A percentile compares a stretch with the other conserved stretches of the same genome.
These are phyloP conservation scores for Pterostichus niger DNA, from an alignment of 2,888 invertebrate species.

Conservation along the genomic window DNA sequence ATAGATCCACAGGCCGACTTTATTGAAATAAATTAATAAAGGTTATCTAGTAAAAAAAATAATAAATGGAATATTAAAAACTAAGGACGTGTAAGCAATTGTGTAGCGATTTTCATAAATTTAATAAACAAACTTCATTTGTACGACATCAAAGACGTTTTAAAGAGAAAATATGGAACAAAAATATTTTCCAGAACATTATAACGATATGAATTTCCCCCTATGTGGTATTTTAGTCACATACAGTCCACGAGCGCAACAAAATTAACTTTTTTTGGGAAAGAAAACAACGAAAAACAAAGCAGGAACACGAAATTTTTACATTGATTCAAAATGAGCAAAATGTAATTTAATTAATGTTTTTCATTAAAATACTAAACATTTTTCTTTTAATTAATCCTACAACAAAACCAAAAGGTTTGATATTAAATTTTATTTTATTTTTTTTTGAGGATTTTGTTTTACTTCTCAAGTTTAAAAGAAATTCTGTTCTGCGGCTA, in stretches of 20 bases:
- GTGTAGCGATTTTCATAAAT: not conserved
- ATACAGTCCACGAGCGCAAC: not conserved
- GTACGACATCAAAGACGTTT: not conserved
- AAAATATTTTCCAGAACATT: not conserved
- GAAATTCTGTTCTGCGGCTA: too few species aligned
- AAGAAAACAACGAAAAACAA: conserved; percentile 1
- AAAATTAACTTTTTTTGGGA: not conserved
- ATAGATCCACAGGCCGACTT: not conserved
- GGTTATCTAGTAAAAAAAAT: not conserved
- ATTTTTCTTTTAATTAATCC: too few species aligned
- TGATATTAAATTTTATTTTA: too few species aligned
- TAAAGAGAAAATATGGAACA: not conserved
- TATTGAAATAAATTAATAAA: not conserved
- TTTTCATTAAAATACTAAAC: not conserved
- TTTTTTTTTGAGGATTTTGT: too few species aligned
- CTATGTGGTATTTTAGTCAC: not conserved
- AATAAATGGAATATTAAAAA: not conserved
- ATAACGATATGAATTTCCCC: too few species aligned
- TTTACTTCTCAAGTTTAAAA: too few species aligned
- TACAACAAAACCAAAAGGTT: too few species aligned
- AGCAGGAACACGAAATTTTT: not conserved
- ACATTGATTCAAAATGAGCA: not conserved
- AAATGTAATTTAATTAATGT: conserved; percentile 12
- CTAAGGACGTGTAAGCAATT: not conserved
- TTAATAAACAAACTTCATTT: not conserved